A percentile compares a stretch with the other conserved stretches of the same genome.
Evolutionary conservation across 2,888 invertebrate genomes (phyloP).

Genomic region (Octonoba sinensis): DNA sequence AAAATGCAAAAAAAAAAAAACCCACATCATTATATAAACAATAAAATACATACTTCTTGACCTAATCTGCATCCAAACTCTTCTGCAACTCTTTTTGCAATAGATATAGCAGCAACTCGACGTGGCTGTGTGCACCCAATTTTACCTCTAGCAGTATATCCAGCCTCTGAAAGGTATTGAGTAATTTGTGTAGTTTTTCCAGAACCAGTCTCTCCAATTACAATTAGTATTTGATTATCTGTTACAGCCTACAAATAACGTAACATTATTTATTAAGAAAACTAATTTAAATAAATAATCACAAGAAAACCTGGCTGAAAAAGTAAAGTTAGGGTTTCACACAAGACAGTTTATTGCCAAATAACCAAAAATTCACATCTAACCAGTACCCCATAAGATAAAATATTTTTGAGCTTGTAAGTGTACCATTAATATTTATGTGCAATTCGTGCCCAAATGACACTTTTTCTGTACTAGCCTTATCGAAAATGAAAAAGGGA

Average conservation of each 20-base stretch:
- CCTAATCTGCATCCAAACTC: conserved; percentile 98
- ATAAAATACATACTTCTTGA: conserved; percentile 79
- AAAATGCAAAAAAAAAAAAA: not conserved
- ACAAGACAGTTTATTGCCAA: no score
- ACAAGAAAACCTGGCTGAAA: not conserved
- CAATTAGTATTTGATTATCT: conserved; percentile 94
- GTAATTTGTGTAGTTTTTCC: conserved; percentile 99
- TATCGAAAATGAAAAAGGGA: no score
- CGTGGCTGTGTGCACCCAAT: conserved; percentile 95
- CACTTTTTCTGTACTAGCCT: no score
- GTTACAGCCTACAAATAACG: conserved; percentile 80
- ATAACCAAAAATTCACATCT: no score
- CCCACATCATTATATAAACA: not conserved
- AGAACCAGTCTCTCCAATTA: conserved; percentile 98
- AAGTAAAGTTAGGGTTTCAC: not conserved
- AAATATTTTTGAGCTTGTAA: no score
- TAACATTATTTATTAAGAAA: conserved; percentile 18
- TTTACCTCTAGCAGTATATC: conserved; percentile 89
- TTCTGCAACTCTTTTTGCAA: conserved; percentile 98
- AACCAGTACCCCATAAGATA: no score
- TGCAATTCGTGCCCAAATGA: no score
- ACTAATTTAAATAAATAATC: not conserved
- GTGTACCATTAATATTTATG: no score
- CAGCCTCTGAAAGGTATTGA: conserved; percentile 96
- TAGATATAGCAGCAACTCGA: conserved; percentile 97